A percentile compares a stretch with the other conserved stretches of the same genome.
These are phyloP conservation scores for Heterodera carotae DNA, from an alignment of 1,140 invertebrate species.

Conservation along the genomic window DNA sequence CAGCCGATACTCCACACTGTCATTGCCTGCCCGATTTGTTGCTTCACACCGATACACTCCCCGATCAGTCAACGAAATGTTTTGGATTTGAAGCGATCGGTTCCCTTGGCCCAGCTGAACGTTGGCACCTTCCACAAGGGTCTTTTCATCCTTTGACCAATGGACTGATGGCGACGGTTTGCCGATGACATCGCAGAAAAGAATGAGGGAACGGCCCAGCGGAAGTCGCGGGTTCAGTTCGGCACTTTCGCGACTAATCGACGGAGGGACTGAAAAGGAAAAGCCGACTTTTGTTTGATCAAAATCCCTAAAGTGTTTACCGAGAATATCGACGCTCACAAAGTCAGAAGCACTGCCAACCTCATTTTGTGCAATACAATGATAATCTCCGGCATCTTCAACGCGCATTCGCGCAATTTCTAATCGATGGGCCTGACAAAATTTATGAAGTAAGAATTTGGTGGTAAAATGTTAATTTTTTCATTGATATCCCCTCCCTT, in stretches of 20 bases:
- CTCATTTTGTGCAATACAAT: conserved; percentile 56
- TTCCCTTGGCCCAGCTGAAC: conserved; percentile 14
- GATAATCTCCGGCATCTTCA: conserved; percentile 55
- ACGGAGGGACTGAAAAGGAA: conserved; percentile 58
- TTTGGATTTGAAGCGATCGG: conserved; percentile 52
- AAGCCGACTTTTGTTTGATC: too few relatives aligned
- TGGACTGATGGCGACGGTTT: conserved; percentile 54
- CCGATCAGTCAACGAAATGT: conserved; percentile 56
- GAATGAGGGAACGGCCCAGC: conserved; percentile 51
- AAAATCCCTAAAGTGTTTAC: conserved; percentile 38
- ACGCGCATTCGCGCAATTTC: conserved; percentile 54
- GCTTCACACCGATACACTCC: conserved; percentile 59
- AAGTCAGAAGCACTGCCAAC: conserved; percentile 50
- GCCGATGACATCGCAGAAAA: conserved; percentile 57
- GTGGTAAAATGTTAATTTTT: too few relatives aligned
- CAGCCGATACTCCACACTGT: conserved; percentile 54
- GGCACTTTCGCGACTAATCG: conserved; percentile 53
- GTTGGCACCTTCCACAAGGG: conserved; percentile 34
- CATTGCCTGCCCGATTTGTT: conserved; percentile 55
- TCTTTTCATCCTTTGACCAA: conserved; percentile 54
- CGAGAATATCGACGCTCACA: conserved; percentile 57
- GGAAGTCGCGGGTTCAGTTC: conserved; percentile 57
- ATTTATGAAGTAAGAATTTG: too few relatives aligned
- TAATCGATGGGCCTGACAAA: conserved; percentile 50
- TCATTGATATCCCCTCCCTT: too few relatives aligned